Evolutionary conservation across 2,113 vertebrate species (phyloP).

Genomic region (Morphnarchus princeps): DNA sequence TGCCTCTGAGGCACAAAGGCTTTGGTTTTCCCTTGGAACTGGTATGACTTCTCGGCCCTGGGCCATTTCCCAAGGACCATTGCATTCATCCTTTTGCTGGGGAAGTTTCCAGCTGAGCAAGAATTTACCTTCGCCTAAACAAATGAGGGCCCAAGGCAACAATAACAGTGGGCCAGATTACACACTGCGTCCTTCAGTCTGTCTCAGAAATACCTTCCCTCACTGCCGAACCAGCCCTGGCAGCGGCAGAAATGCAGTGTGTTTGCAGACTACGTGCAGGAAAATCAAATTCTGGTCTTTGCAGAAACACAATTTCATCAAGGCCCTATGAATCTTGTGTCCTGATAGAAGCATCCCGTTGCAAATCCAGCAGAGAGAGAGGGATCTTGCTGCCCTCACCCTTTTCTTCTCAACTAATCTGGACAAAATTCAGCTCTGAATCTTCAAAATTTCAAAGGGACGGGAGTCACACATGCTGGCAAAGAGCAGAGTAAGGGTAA

Average conservation of each 20-base stretch:
- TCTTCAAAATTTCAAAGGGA: not conserved
- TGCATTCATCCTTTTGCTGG: conserved; percentile 10
- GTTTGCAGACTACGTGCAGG: not conserved
- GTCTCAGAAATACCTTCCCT: not conserved
- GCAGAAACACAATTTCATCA: not conserved
- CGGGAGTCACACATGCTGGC: not conserved
- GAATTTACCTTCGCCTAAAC: conserved; percentile 41
- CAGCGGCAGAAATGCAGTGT: not conserved
- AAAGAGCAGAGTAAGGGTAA: not conserved
- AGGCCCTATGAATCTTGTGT: not conserved
- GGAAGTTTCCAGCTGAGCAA: conserved; percentile 44
- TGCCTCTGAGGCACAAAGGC: conserved; percentile 16
- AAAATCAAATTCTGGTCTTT: not conserved
- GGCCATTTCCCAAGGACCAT: not conserved
- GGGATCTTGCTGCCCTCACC: not conserved
- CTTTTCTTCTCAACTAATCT: not conserved
- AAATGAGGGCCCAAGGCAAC: not conserved
- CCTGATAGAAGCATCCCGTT: not conserved
- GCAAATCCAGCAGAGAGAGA: not conserved
- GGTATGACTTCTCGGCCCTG: not conserved
- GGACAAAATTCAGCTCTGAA: not conserved
- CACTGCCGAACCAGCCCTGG: not conserved
- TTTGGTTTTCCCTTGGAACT: conserved; percentile 14
- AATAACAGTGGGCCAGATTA: not conserved
- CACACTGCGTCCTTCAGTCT: not conserved